These are phyloP conservation scores for Theocolax elegans DNA, from an alignment of 1,140 invertebrate species.

Conservation along the genomic window DNA sequence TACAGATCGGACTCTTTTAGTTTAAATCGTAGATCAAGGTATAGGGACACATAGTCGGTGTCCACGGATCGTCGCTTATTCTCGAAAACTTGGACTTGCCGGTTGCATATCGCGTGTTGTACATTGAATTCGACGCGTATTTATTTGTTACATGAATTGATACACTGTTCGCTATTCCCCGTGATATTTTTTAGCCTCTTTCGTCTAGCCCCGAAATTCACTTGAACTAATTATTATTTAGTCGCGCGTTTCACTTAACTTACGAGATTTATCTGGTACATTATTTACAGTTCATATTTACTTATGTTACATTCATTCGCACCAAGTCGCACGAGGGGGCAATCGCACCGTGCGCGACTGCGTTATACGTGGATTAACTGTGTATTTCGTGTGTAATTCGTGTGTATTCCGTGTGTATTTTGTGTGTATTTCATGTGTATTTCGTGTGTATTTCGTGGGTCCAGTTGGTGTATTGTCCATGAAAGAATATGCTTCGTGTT, in stretches of 20 bases:
- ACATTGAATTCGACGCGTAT: slow-evolving; percentile 43
- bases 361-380: too few species aligned
- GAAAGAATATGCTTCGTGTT: too few species aligned
- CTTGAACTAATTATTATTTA: slow-evolving; percentile 5
- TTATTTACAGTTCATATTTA: slow-evolving; percentile 69
- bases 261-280: slow-evolving; percentile 66
- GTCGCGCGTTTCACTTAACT: slow-evolving; percentile 63
- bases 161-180: not conserved
- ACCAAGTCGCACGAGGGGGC: too few species aligned
- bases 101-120: slow-evolving; percentile 45
- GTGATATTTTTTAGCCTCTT: not conserved
- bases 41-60: slow-evolving; percentile 14
- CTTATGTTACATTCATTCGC: slow-evolving; percentile 68
- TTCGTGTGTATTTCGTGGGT: too few species aligned
- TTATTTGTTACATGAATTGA: not conserved
- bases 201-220: not conserved
- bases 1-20: slow-evolving; percentile 62
- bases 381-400: too few species aligned
- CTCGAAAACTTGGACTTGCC: slow-evolving; percentile 6
- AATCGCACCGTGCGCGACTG: too few species aligned
- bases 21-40: slow-evolving; percentile 16
- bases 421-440: too few species aligned
- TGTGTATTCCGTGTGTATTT: too few species aligned
- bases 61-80: not conserved
- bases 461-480: too few species aligned